A percentile compares a stretch with the other conserved stretches of the same genome.
Evolutionary conservation across 2,888 invertebrate species (phyloP).

Genomic region (Sicus ferrugineus): DNA sequence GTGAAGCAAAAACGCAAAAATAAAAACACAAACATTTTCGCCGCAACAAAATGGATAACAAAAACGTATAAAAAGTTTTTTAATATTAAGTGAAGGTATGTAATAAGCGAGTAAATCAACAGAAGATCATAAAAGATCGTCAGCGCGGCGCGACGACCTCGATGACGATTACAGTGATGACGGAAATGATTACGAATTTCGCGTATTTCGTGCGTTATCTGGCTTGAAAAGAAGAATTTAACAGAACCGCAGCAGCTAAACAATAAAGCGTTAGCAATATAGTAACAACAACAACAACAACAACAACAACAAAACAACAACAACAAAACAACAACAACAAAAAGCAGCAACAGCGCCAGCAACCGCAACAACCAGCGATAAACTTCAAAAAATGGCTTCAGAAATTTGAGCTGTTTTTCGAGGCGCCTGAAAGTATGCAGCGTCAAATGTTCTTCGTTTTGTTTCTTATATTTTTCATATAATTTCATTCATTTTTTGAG

Average conservation of each 20-base stretch:
- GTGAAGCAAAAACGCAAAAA: background rate
- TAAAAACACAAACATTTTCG: background rate
- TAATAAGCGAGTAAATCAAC: background rate
- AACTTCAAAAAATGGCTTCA: slow-evolving; percentile 22
- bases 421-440: slow-evolving; percentile 23
- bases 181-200: slow-evolving; percentile 26
- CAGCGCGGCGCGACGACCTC: background rate
- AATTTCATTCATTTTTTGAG: no score
- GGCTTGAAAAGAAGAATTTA: no score
- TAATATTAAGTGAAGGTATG: background rate
- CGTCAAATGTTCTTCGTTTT: background rate
- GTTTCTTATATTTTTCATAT: no score
- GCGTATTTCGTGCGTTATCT: no score
- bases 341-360: slow-evolving; percentile 25
- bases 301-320: slow-evolving; percentile 10
- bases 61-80: no score
- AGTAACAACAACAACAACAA: background rate
- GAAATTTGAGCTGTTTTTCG: slow-evolving; percentile 30
- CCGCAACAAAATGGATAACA: no score
- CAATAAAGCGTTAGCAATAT: background rate
- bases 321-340: slow-evolving; percentile 24
- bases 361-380: slow-evolving; percentile 29
- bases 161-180: slow-evolving; percentile 6
- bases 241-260: no score
- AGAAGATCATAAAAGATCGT: background rate